Conservation (phyloP, 2,113 vertebrate genomes). For the Manacus vitellinus region DNA sequence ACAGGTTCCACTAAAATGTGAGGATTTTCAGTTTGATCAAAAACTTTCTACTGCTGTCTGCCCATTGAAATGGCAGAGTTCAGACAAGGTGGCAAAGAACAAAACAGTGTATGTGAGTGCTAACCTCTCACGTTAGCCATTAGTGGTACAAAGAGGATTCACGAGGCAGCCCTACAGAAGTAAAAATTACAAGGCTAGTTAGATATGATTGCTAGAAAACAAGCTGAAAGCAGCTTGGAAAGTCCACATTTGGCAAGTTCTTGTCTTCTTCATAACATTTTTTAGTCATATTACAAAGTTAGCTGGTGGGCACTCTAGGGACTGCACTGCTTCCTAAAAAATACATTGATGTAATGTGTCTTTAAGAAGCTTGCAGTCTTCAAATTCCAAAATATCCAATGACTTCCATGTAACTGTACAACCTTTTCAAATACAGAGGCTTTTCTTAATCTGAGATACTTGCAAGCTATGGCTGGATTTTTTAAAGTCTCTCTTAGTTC, state of each 20-base stretch:
- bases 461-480: not conserved
- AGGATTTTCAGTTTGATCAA: slow-evolving; percentile 17
- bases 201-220: not conserved
- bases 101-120: not conserved
- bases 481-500: not conserved
- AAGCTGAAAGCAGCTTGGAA: not conserved
- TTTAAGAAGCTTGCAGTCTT: not conserved
- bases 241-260: not conserved
- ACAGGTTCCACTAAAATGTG: not conserved
- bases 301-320: not conserved
- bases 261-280: not conserved
- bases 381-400: not conserved
- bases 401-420: not conserved
- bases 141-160: not conserved
- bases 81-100: not conserved
- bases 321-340: not conserved
- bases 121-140: not conserved
- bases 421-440: not conserved
- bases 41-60: not conserved
- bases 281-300: not conserved
- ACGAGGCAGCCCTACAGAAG: not conserved
- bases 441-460: not conserved
- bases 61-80: not conserved
- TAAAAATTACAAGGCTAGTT: not conserved
- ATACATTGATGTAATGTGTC: not conserved